phyloP scores from a whole-genome alignment of 2,888 invertebrate genomes.

The Eupithecia subumbrata region DNA sequence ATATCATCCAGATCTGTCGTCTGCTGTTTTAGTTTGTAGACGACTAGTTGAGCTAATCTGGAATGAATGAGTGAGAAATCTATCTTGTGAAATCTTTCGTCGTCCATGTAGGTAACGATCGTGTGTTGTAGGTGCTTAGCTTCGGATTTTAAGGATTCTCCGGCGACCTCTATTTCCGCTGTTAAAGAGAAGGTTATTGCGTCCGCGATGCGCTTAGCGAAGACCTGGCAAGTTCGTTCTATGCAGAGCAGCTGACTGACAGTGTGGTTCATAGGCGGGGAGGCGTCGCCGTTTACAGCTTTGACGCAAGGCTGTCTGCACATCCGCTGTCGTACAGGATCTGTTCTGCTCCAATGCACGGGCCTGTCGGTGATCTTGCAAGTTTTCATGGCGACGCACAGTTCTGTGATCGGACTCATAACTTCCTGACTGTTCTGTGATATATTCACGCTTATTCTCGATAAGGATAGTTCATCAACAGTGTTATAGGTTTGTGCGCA shows the following conservation, averaged over 20 bases:
- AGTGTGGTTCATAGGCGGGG: conserved; percentile 63
- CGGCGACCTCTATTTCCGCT: conserved; percentile 82
- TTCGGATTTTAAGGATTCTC: conserved; percentile 85
- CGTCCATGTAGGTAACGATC: conserved; percentile 87
- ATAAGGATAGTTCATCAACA: conserved; percentile 65
- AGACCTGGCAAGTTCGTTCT: conserved; percentile 83
- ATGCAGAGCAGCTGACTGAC: conserved; percentile 76
- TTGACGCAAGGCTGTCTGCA: conserved; percentile 66
- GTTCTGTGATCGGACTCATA: conserved; percentile 84
- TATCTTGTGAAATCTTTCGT: conserved; percentile 85
- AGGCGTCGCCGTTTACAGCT: conserved; percentile 60
- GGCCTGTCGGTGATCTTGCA: conserved; percentile 78
- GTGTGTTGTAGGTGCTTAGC: conserved; percentile 88
- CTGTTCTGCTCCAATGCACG: conserved; percentile 66
- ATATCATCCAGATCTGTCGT: conserved; percentile 73
- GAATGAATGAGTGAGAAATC: conserved; percentile 87
- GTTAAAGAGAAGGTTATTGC: conserved; percentile 84
- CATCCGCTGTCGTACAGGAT: conserved; percentile 65
- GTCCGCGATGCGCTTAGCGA: conserved; percentile 88
- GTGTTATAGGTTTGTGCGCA: conserved; percentile 59
- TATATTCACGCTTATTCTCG: conserved; percentile 63
- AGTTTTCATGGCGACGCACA: conserved; percentile 84
- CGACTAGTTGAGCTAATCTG: conserved; percentile 85
- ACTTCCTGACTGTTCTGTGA: conserved; percentile 52
- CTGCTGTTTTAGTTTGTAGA: conserved; percentile 82